These are phyloP conservation scores for Ophion obscuratus DNA, from an alignment of 2,888 invertebrate genomes.

Conservation along the genomic window DNA sequence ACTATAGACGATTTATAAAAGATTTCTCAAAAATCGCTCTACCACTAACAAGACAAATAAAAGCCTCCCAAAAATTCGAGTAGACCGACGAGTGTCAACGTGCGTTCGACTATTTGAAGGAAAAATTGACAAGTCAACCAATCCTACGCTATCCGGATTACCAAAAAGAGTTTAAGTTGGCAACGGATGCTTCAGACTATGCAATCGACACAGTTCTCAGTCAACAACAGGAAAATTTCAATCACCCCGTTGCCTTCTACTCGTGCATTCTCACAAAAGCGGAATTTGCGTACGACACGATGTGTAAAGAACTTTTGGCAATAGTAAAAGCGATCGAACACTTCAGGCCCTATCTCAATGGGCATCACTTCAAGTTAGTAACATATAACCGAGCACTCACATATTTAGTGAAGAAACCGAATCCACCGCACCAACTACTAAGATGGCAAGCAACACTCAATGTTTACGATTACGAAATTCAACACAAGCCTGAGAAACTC, in stretches of 20 bases:
- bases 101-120: slow-evolving; percentile 60
- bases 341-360: slow-evolving; percentile 57
- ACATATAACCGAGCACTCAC: slow-evolving; percentile 51
- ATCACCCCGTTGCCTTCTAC: no score
- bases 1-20: slow-evolving; percentile 60
- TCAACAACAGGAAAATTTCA: no score
- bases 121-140: slow-evolving; percentile 43
- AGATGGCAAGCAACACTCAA: slow-evolving; percentile 44
- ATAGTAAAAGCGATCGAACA: slow-evolving; percentile 46
- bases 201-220: no score
- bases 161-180: no score
- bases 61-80: slow-evolving; percentile 7
- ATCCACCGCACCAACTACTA: slow-evolving; percentile 44
- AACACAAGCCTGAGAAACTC: slow-evolving; percentile 40
- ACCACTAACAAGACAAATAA: no score
- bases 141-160: slow-evolving; percentile 18
- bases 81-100: slow-evolving; percentile 47
- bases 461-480: slow-evolving; percentile 41
- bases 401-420: slow-evolving; percentile 46
- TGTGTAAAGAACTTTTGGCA: slow-evolving; percentile 76
- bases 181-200: no score
- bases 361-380: slow-evolving; percentile 40
- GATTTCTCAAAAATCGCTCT: no score
- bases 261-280: no score
- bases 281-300: slow-evolving; percentile 62